These are phyloP conservation scores for Luidia sarsii DNA, from an alignment of 53 echinoderm and acorn worm species.

Conservation along the genomic window DNA sequence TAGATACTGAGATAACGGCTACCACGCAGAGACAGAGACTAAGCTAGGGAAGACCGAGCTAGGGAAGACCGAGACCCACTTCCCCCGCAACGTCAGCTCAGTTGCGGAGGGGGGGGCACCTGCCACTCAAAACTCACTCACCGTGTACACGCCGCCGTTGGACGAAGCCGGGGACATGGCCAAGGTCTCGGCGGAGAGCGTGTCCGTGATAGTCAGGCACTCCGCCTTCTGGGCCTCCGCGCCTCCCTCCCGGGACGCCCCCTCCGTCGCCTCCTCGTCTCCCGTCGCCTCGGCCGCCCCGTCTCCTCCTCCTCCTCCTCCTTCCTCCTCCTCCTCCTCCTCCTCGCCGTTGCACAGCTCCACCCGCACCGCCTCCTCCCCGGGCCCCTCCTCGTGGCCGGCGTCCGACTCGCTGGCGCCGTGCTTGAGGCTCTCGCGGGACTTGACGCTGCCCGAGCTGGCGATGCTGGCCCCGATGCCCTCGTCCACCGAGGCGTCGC, in stretches of 20 bases:
- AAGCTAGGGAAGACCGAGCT: too few relatives aligned
- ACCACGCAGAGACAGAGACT: too few relatives aligned
- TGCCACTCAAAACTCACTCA: slow-evolving; percentile 73
- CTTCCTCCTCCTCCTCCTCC: too few relatives aligned
- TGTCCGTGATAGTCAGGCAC: slow-evolving; percentile 16
- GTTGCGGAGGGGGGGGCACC: too few relatives aligned
- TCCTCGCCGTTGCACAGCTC: slow-evolving; percentile 84
- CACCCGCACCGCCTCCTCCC: slow-evolving; percentile 59
- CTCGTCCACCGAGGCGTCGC: slow-evolving; percentile 70
- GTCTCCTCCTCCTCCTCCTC: background rate
- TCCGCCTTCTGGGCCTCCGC: background rate
- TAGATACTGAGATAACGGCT: too few relatives aligned
- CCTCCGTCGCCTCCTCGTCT: background rate
- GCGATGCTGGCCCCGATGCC: slow-evolving; percentile 73
- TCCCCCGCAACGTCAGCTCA: too few relatives aligned
- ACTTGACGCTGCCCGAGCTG: slow-evolving; percentile 72
- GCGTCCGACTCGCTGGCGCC: slow-evolving; percentile 46
- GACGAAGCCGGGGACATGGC: slow-evolving; percentile 94
- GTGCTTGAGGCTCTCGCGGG: slow-evolving; percentile 59
- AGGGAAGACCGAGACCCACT: too few relatives aligned
- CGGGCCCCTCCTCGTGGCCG: slow-evolving; percentile 1
- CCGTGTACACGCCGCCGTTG: slow-evolving; percentile 95
- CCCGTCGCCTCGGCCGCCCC: slow-evolving; percentile 13
- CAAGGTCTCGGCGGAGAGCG: slow-evolving; percentile 64
- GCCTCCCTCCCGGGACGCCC: background rate